phyloP scores from a whole-genome alignment of 2,797 vertebrate genomes.

The Cygnus olor region DNA sequence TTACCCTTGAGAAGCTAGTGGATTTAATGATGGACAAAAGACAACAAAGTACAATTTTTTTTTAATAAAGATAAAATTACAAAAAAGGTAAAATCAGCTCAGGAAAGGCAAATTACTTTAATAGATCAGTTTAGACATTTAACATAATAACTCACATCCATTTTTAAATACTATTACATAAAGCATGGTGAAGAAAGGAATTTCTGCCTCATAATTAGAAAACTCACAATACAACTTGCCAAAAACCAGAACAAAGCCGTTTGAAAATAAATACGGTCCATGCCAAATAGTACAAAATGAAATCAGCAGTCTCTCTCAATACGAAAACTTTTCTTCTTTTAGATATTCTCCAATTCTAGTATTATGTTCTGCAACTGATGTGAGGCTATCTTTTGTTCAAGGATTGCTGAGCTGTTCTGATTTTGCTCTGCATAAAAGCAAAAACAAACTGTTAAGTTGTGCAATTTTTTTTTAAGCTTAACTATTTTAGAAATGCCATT shows the following conservation, averaged over 20 bases:
- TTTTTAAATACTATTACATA: conserved; percentile 87
- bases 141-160: conserved; percentile 85
- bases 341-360: conserved; percentile 41
- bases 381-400: conserved; percentile 78
- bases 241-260: conserved; percentile 81
- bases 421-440: conserved; percentile 83
- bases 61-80: conserved; percentile 87
- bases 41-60: conserved; percentile 68
- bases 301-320: conserved; percentile 79
- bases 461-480: neutral
- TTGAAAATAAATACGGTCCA: conserved; percentile 87
- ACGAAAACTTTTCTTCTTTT: conserved; percentile 71
- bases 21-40: conserved; percentile 65
- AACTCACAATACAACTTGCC: conserved; percentile 84
- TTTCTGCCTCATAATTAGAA: conserved; percentile 85
- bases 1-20: too few species aligned
- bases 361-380: conserved; percentile 69
- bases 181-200: conserved; percentile 83
- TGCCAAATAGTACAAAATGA: conserved; percentile 85
- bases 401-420: conserved; percentile 88
- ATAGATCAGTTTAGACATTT: conserved; percentile 82
- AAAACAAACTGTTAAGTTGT: conserved; percentile 13
- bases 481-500: neutral
- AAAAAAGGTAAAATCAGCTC: conserved; percentile 85
- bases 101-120: conserved; percentile 85